Base-by-base conservation (phyloP, 1,140 invertebrate genomes). In the Atopsyche davidsoni region DNA sequence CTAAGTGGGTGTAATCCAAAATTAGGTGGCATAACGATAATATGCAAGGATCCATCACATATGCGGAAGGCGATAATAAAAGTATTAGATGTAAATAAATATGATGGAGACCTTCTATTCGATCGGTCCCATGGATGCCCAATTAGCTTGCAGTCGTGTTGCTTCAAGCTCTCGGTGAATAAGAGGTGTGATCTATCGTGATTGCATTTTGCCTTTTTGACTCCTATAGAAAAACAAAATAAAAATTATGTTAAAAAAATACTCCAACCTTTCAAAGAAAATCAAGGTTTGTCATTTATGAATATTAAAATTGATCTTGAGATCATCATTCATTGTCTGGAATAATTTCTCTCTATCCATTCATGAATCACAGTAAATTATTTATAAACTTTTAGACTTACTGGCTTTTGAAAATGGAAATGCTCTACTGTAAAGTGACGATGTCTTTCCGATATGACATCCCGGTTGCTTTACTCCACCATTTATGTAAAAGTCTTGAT, bases 401-500 rank as follows among this genome's bases (percentile, higher is more conserved):
- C 73, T 61, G 4, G 32, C 17, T 14, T 59, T 49, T 1, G 67
- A 62, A 32, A 64, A 55, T 4, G 65, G 67, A n/a, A 73, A 23
- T 16, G 67, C 55, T 17, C 60, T 56, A 2, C 61, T 42, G 64
- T 67, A 69, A 0, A 67, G 39, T 0, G 68, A 71, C 3, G 44
- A 61, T 4, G 67, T 59, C 22, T 43, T 25, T 19, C 58, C 48
- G 21, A 57, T 65, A 2, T 51, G 13, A 48, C 77, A 80, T 0
- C 76, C 77, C 0, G 75, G 77, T 55, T 80, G 77, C 38, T 65
- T 66, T 64, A 69, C 74, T 11, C 78, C 77, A 7, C 82, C 82
- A 53, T 85, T 85, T 0, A 80, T 79, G 59, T 82, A 85, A 64
- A 83, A 85, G 60, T 85, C 82, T 16, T 75, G 69, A 52, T 82